A percentile compares a stretch with the other conserved stretches of the same genome.
Evolutionary conservation across 1,140 invertebrate species (phyloP).

Genomic region (Monochamus saltuarius): DNA sequence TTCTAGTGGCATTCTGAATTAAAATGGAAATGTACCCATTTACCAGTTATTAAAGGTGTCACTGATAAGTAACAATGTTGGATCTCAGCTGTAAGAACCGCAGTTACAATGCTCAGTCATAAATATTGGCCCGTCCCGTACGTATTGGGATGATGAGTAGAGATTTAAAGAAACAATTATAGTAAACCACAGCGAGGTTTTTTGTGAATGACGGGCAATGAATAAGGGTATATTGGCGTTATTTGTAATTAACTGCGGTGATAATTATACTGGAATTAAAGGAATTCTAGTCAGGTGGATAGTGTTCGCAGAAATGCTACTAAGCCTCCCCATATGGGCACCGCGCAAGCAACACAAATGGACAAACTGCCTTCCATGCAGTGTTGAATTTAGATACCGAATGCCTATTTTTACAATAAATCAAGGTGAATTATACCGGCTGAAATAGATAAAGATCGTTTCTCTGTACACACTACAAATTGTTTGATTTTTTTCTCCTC

Average conservation of each 20-base stretch:
- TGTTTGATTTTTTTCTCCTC: slow-evolving; percentile 15
- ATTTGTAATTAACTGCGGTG: slow-evolving; percentile 27
- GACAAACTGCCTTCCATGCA: slow-evolving; percentile 28
- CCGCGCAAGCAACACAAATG: slow-evolving; percentile 21
- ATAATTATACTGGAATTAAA: slow-evolving; percentile 33
- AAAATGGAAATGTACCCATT: not conserved
- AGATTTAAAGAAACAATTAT: slow-evolving; percentile 21
- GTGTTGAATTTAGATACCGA: slow-evolving; percentile 34
- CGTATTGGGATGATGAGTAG: slow-evolving; percentile 6
- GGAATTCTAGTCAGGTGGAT: slow-evolving; percentile 37
- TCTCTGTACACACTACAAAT: slow-evolving; percentile 19
- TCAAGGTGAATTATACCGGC: slow-evolving; percentile 31
- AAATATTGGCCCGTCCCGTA: not conserved
- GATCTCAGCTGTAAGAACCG: not conserved
- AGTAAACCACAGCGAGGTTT: slow-evolving; percentile 19
- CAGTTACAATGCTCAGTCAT: not conserved
- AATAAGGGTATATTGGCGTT: slow-evolving; percentile 30
- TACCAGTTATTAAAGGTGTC: not conserved
- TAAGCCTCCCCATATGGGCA: slow-evolving; percentile 28
- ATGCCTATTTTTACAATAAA: slow-evolving; percentile 31
- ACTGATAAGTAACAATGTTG: not conserved
- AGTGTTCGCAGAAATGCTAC: slow-evolving; percentile 29
- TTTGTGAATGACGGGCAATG: slow-evolving; percentile 10
- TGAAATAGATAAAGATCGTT: slow-evolving; percentile 14
- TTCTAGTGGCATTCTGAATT: not conserved